Evolutionary conservation across 2,888 invertebrate species (phyloP), one percentile per base, ranked within the genome.

Genomic region (Callinectes sapidus): DNA sequence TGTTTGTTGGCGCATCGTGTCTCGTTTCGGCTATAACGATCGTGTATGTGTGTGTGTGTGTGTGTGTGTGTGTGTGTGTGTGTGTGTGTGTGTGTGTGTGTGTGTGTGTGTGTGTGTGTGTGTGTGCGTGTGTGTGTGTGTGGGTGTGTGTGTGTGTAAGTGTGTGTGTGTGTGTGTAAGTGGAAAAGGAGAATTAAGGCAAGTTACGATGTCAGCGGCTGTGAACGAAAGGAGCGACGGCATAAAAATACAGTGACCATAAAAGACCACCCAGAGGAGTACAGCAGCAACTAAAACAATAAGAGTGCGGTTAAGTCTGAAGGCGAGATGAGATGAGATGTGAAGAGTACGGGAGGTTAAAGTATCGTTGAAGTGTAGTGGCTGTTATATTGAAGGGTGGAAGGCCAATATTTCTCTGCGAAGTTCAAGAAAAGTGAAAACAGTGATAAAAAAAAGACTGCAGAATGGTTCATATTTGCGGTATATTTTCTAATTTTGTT

Each of bases 1-100:
- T 71, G 71, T 71, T 71, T 71, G 71, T 71, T 71, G 71, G 71
- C 71, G 28, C 71, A 28, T 71, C 71, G 28, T 71, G 71, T 71
- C 71, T 71, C 71, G 71, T 71, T 71, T 71, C 2, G 71, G 71
- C 28, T 28, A 28, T 71, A 71, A 71, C 28, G 71, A 71, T n/a
- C 71, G 28, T 71, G 71, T 71, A 6, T 71, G 71, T 13, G n/a
- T n/a, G 71, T n/a, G 71, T 23, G 71, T n/a, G 71, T 28, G 71
- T n/a, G n/a, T 28, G 71, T 71, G 71, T 71, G n/a, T 71, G 71
- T n/a, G 71, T 28, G 71, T n/a, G 71, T 28, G 28, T n/a, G 71
- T 28, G 71, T n/a, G 28, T n/a, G 28, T 71, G 71, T 71, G n/a
- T 71, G 71, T 13, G n/a, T n/a, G 71, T n/a, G 71, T 23, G 71